Base-by-base conservation (phyloP, 2,797 vertebrate species). In the Cynodonichthys magdalenae region DNA sequence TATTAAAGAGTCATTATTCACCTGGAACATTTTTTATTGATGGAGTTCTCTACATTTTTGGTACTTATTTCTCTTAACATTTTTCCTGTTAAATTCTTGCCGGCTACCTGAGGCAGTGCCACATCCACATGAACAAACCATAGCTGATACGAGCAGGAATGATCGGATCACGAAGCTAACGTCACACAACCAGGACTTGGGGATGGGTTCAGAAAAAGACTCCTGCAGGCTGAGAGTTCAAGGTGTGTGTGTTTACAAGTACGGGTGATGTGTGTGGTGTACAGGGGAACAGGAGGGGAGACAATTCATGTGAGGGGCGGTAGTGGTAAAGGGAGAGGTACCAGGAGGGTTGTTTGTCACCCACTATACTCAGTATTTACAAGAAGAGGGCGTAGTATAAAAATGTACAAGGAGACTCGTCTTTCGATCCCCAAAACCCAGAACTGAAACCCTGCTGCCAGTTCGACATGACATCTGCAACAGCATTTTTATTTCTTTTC, bases 281-380 rank as follows among this genome's bases (percentile, higher is more conserved):
- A 74, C 71, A 83, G 64, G 81, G 79, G 81, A 39, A 69, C 54
- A 77, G 58, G 64, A 75, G 63, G 75, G 61, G 34, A 59, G 69
- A 69, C 34, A 41, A 62, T 20, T 60, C 63, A 51, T 12, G 34
- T 36, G 10, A 2, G 34, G 72, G 68, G 62, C 6, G 11, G 53
- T 29, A 42, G 12, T 39, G 14, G 17, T 12, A 45, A 36, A 29
- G 17, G 27, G 6, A 11, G 42, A 44, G 15, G 14, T 17, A 15
- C 46, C 42, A 6, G 27, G 44, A 17, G 67, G 75, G 48, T 5
- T 19, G 5, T 53, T 5, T 19, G 9, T 53, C 65, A 87, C 74
- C 73, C 83, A 87, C 76, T 84, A 74, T 85, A 89, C 71, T 83
- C 76, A 81, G n/a, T 92, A 92, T 93, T 88, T 93, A 92, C 92